phyloP scores from a whole-genome alignment of 2,113 vertebrate species.

The Syrmaticus mikado region DNA sequence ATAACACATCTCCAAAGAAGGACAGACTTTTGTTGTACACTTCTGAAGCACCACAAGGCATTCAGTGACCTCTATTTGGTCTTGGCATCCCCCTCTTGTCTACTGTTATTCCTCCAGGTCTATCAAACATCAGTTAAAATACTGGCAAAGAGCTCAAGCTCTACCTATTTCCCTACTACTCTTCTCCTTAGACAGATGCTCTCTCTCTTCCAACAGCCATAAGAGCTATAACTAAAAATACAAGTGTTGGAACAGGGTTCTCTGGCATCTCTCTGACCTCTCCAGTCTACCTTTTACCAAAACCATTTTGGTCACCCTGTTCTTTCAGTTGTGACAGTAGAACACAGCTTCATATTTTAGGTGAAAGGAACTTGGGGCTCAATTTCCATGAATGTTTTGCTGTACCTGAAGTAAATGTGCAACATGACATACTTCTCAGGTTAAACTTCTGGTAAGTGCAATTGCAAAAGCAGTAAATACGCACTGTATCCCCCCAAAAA shows the following conservation, averaged over 20 bases:
- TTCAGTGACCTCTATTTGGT: not conserved
- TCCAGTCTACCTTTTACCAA: not conserved
- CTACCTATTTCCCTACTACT: not conserved
- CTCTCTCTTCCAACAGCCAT: not conserved
- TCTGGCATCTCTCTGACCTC: not conserved
- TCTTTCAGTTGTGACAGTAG: not conserved
- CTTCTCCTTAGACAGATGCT: not conserved
- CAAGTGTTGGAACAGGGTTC: not conserved
- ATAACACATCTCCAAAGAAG: not conserved
- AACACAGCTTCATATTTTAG: not conserved
- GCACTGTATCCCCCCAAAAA: not conserved
- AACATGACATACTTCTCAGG: not conserved
- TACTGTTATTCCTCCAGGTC: not conserved
- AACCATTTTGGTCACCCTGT: not conserved
- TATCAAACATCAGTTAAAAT: not conserved
- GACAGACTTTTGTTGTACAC: not conserved
- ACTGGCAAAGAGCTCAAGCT: not conserved
- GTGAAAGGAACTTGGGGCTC: not conserved
- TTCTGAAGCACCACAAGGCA: not conserved
- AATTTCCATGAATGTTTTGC: not conserved
- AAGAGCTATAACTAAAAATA: not conserved
- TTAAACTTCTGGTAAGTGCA: not conserved
- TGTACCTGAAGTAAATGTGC: not conserved
- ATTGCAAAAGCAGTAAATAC: not conserved
- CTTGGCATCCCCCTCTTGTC: not conserved